phyloP scores from a whole-genome alignment of 2,113 vertebrate species.

The Casuarius casuarius region DNA sequence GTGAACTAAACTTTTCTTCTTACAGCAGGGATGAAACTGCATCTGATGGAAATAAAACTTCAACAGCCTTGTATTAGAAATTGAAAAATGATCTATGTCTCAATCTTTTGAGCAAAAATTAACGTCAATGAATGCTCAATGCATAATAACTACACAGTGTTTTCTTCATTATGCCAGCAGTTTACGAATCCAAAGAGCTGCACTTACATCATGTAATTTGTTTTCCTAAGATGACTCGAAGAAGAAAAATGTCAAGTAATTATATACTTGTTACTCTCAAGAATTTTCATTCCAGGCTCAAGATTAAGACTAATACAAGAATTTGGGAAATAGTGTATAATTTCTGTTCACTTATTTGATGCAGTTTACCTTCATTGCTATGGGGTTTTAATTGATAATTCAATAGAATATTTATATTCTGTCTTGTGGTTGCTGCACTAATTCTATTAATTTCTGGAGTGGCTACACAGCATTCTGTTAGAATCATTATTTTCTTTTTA shows the following conservation, averaged over 20 bases:
- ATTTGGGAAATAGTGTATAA: constrained; percentile 64
- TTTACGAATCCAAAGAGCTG: constrained; percentile 62
- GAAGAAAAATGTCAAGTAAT: constrained; percentile 77
- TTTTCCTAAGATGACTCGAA: constrained; percentile 66
- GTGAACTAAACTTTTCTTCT: background rate
- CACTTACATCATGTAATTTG: constrained; percentile 63
- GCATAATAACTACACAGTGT: constrained; percentile 42
- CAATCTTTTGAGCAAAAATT: constrained; percentile 60
- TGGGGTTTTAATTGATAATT: constrained; percentile 73
- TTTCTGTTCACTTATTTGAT: constrained; percentile 70
- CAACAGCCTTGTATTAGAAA: constrained; percentile 19
- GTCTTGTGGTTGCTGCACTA: constrained; percentile 58
- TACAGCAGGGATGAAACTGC: background rate
- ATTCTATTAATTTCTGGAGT: constrained; percentile 70
- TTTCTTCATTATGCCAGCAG: constrained; percentile 69
- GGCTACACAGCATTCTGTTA: constrained; percentile 30
- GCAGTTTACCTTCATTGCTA: constrained; percentile 70
- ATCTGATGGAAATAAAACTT: constrained; percentile 1
- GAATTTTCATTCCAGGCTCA: constrained; percentile 71
- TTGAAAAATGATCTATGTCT: constrained; percentile 5
- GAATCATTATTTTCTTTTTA: constrained; percentile 64
- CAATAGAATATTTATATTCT: constrained; percentile 63
- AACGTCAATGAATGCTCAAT: constrained; percentile 12
- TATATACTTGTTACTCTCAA: constrained; percentile 73
- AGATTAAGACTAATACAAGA: constrained; percentile 72